Percentiles rank a stretch among this genome's conserved stretches.
These are phyloP conservation scores for Rhynchotus rufescens DNA, from an alignment of 2,797 vertebrate species.

Conservation along the genomic window DNA sequence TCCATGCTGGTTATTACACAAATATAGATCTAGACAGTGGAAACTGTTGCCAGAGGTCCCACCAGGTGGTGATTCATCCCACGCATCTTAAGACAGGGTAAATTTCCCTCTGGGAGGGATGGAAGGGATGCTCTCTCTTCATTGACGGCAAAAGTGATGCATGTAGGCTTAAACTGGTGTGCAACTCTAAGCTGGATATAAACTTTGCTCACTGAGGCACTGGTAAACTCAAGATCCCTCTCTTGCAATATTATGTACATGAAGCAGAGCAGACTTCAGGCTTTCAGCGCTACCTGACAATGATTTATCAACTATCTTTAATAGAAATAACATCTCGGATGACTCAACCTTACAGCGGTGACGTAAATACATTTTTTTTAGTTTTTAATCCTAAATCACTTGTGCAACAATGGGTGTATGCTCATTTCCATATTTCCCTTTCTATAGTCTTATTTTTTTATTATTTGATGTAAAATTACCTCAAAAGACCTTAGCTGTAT, in stretches of 20 bases:
- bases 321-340: not conserved
- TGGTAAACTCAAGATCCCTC: not conserved
- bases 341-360: not conserved
- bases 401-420: slow-evolving; percentile 9
- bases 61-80: not conserved
- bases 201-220: not conserved
- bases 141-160: not conserved
- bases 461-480: not conserved
- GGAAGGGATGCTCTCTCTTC: not conserved
- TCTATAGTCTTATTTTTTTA: not conserved
- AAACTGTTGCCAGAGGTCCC: not conserved
- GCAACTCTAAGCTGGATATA: not conserved
- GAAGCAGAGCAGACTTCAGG: not conserved
- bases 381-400: slow-evolving; percentile 1
- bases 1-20: not conserved
- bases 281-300: slow-evolving; percentile 8
- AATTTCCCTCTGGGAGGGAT: not conserved
- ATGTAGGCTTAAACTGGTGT: not conserved
- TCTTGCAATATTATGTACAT: not conserved
- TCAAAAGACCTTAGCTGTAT: not conserved
- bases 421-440: not conserved
- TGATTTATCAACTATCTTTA: not conserved
- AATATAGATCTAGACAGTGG: slow-evolving; percentile 2
- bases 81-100: not conserved
- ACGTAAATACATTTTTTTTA: slow-evolving; percentile 6